Evolutionary conservation across 2,113 vertebrate genomes (phyloP).

Genomic region (Potamarius usumacintae): DNA sequence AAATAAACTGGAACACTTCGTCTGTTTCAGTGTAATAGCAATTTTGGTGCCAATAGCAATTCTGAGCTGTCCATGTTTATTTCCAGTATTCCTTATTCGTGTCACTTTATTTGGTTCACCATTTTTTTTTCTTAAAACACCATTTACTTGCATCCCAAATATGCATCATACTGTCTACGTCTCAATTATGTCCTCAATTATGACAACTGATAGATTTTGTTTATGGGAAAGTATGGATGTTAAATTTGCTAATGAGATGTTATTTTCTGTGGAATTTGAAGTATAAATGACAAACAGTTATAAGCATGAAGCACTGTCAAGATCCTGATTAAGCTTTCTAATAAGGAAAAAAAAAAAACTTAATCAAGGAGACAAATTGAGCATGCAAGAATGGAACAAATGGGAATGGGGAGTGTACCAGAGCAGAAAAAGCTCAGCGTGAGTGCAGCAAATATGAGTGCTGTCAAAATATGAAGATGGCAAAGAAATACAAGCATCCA

Average conservation of each 20-base stretch:
- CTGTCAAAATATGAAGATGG: not conserved
- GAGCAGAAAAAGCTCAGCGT: not conserved
- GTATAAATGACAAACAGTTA: not conserved
- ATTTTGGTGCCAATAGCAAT: not conserved
- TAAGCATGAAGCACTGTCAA: conserved; percentile 5
- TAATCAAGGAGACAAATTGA: conserved; percentile 25
- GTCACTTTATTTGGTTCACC: not conserved
- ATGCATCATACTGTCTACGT: not conserved
- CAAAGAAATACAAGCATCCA: not conserved
- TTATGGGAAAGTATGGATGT: not conserved
- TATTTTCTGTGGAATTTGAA: not conserved
- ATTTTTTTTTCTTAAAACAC: not conserved
- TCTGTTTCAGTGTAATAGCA: conserved; percentile 8
- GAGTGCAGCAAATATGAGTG: not conserved
- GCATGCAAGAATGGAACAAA: conserved; percentile 4
- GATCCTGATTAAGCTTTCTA: conserved; percentile 14
- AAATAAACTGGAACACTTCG: conserved; percentile 13
- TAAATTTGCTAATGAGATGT: not conserved
- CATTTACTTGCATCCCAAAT: not conserved
- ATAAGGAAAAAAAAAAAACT: not conserved
- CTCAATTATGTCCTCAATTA: not conserved
- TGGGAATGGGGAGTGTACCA: not conserved
- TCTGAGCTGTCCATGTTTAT: conserved; percentile 5
- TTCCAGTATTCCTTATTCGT: conserved; percentile 1
- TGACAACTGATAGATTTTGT: not conserved